phyloP scores from a whole-genome alignment of 64 coral and sea anemone species.

The Montipora capricornis region DNA sequence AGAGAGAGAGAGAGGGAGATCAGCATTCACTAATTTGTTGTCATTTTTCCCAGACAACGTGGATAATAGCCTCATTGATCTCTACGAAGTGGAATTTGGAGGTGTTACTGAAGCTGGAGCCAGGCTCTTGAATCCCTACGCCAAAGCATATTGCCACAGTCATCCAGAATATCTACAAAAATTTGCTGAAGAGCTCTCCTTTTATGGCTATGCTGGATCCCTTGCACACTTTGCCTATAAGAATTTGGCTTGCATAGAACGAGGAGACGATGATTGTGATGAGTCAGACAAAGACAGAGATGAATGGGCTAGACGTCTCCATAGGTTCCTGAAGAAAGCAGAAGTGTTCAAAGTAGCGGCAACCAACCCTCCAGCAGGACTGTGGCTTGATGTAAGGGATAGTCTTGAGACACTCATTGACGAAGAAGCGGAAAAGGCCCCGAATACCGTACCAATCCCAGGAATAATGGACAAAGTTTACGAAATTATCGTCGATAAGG shows the following conservation, averaged over 20 bases:
- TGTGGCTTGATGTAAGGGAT: slow-evolving; percentile 8
- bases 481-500: not conserved
- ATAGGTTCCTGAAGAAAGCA: slow-evolving; percentile 43
- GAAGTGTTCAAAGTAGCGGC: not conserved
- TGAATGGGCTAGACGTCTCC: slow-evolving; percentile 6
- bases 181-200: slow-evolving; percentile 26
- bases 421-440: slow-evolving; percentile 26
- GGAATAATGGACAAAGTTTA: slow-evolving; percentile 33
- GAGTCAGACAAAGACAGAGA: slow-evolving; percentile 2
- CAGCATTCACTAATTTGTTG: no score
- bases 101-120: not conserved
- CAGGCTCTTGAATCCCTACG: not conserved
- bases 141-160: slow-evolving; percentile 19
- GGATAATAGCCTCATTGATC: not conserved
- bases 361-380: not conserved
- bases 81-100: slow-evolving; percentile 48
- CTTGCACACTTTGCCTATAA: slow-evolving; percentile 36
- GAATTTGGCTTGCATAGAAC: not conserved
- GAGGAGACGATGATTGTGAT: slow-evolving; percentile 2
- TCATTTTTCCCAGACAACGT: not conserved
- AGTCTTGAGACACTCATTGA: slow-evolving; percentile 1
- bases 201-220: slow-evolving; percentile 6
- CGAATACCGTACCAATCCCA: not conserved
- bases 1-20: no score
- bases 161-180: not conserved